phyloP scores from a whole-genome alignment of 1,140 invertebrate genomes.

The Seison nebaliae region DNA sequence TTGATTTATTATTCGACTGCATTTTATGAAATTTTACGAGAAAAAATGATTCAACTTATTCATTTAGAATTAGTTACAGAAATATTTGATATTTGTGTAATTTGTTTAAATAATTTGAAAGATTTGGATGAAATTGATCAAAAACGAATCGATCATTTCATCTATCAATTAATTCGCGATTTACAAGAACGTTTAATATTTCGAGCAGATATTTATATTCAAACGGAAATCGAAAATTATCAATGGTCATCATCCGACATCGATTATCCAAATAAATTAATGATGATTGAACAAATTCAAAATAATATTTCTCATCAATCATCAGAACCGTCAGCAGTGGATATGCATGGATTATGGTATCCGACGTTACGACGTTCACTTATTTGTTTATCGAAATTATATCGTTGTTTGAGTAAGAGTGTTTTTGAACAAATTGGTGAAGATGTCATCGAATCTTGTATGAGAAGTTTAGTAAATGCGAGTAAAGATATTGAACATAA shows the following conservation, averaged over 20 bases:
- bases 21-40: no score
- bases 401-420: conserved; percentile 60
- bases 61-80: no score
- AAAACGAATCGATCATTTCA: no score
- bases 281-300: conserved; percentile 47
- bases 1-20: no score
- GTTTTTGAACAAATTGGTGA: neutral
- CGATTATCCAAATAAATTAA: conserved; percentile 78
- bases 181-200: conserved; percentile 84
- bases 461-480: no score
- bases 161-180: conserved; percentile 71
- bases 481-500: neutral
- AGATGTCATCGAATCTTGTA: neutral
- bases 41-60: no score
- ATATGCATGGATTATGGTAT: conserved; percentile 98
- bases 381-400: conserved; percentile 71
- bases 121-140: no score
- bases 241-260: conserved; percentile 68
- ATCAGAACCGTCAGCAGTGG: conserved; percentile 35
- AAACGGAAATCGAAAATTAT: conserved; percentile 54
- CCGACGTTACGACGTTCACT: conserved; percentile 73
- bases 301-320: conserved; percentile 2
- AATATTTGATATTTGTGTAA: no score
- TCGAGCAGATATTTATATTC: conserved; percentile 67
- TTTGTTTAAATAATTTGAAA: no score